Conservation (phyloP, 1,140 invertebrate species). For the Megalonaias nervosa region DNA sequence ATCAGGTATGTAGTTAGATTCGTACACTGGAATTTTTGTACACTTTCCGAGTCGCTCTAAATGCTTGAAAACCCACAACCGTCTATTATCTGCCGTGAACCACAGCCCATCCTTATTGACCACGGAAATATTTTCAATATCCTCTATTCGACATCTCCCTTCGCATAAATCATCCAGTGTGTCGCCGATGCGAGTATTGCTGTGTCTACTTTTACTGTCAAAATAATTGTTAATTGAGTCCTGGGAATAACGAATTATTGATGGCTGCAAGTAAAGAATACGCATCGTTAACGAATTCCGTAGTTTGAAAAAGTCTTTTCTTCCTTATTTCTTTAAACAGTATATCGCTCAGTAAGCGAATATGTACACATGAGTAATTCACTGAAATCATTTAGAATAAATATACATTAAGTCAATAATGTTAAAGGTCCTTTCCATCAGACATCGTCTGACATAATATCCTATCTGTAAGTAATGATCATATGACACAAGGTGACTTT, state of each 20-base stretch:
- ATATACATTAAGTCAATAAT: no score
- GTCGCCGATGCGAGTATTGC: neutral
- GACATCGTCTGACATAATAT: no score
- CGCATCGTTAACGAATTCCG: no score
- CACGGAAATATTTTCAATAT: slow-evolving; percentile 8
- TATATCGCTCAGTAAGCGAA: no score
- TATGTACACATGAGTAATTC: no score
- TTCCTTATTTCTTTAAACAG: no score
- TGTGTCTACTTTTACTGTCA: neutral
- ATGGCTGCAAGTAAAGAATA: neutral
- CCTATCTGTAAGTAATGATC: no score
- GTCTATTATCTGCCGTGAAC: slow-evolving; percentile 13
- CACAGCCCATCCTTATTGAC: neutral
- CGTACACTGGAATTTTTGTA: slow-evolving; percentile 1
- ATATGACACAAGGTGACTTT: no score
- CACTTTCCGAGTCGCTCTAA: slow-evolving; percentile 15
- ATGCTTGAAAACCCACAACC: slow-evolving; percentile 14
- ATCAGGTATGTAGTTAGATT: slow-evolving; percentile 1
- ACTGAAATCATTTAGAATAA: no score
- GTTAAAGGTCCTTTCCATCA: no score
- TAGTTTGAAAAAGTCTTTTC: no score
- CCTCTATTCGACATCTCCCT: neutral
- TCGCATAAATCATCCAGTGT: slow-evolving; percentile 7
- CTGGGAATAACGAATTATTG: neutral
- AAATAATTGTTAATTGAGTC: slow-evolving; percentile 6